phyloP scores from a whole-genome alignment of 2,113 vertebrate species.

The Mirza zaza region DNA sequence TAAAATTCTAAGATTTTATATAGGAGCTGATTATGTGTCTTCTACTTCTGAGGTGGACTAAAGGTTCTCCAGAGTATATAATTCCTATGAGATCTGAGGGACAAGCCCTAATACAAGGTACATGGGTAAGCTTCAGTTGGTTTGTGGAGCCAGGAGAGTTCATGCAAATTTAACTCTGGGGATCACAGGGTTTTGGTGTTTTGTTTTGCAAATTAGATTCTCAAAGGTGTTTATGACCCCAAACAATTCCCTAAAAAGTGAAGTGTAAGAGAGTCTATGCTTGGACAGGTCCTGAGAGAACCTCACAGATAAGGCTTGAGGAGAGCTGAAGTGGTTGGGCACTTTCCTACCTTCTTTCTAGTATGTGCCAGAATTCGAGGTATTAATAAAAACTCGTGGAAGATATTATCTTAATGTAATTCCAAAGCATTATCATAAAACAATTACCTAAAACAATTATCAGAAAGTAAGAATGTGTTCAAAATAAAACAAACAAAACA shows the following conservation, averaged over 20 bases:
- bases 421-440: background rate
- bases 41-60: background rate
- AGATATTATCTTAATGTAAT: background rate
- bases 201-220: background rate
- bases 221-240: background rate
- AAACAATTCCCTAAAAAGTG: background rate
- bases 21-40: background rate
- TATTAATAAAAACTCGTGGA: background rate
- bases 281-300: background rate
- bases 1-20: background rate
- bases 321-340: background rate
- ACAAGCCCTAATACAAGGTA: background rate
- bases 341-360: background rate
- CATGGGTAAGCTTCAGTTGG: background rate
- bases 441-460: too few species aligned
- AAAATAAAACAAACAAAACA: slow-evolving; percentile 17
- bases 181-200: background rate
- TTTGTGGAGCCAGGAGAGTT: background rate
- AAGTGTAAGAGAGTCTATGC: background rate
- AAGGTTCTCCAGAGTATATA: background rate
- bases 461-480: background rate
- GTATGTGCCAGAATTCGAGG: background rate
- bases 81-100: background rate
- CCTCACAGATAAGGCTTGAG: background rate
- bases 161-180: background rate